Conservation (phyloP, 2,113 vertebrate genomes). For the Campylorhamphus procurvoides region DNA sequence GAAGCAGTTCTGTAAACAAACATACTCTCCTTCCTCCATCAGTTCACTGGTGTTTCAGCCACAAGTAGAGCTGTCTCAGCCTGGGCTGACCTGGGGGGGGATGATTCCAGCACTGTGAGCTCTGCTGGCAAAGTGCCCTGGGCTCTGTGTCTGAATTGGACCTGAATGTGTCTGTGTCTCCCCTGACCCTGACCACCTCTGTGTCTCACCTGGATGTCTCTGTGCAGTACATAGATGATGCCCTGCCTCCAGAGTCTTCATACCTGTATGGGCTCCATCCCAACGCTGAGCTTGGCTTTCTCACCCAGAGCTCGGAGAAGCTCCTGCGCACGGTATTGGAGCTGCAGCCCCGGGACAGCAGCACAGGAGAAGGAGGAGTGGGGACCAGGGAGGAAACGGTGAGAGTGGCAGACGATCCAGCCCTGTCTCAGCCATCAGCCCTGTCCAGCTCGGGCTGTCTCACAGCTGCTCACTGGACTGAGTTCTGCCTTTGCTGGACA, state of each 20-base stretch:
- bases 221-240: constrained; percentile 87
- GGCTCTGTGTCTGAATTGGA: not conserved
- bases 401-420: not conserved
- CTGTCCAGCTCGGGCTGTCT: not conserved
- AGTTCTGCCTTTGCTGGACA: not conserved
- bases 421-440: not conserved
- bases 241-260: constrained; percentile 88
- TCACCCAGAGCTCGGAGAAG: constrained; percentile 90
- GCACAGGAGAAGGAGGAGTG: constrained; percentile 61
- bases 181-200: not conserved
- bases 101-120: rapidly evolving
- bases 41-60: not conserved
- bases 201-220: not conserved
- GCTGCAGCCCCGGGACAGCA: constrained; percentile 88
- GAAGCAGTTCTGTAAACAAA: not conserved
- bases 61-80: not conserved
- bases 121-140: not conserved
- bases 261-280: constrained; percentile 94
- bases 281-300: constrained; percentile 94
- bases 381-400: constrained; percentile 87
- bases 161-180: not conserved
- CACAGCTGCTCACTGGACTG: not conserved
- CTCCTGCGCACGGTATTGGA: constrained; percentile 88
- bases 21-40: not conserved
- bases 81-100: not conserved